Evolutionary conservation across 92 coral and sea anemone genomes (phyloP), one percentile per base, ranked within the genome.

Genomic region (Porites divaricata): DNA sequence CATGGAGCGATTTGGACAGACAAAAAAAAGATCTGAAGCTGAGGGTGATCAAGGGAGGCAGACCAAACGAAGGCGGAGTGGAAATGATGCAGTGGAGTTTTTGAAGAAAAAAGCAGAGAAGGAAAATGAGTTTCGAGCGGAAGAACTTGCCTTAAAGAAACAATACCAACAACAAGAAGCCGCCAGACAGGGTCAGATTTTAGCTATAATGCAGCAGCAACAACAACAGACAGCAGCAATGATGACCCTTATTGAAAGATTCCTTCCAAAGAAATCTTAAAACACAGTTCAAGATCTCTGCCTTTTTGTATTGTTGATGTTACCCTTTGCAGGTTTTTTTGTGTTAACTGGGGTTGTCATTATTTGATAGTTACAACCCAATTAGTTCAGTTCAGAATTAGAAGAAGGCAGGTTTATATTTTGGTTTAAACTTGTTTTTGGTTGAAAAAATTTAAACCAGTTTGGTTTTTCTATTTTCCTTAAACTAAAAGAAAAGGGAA

Each of bases 171-270:
- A 84, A 23, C 72, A 75, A 53, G 83, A 84, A 58, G 77, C 84
- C 62, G 82, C 82, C 51, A 79, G 75, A 50, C 84, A 79, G 75
- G 41, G 26, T 57, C 54, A 63, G 70, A 45, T 48, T 67, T 63
- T 79, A 66, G 75, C 84, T 8, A 77, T 84, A 76, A 13, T 84
- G 28, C 88, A 75, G 62, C 88, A 84, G 75, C 88, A 84, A 67
- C 83, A 84, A 56, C 83, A 76, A 48, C 88, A 84, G 63, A 75
- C 70, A 17, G 58, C 83, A 7, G 75, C 76, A 9, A 79, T 79
- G 84, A 79, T 79, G 57, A 5, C 84, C 16, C 75, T 67, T 64
- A 49, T 84, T 49, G 88, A 51, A 50, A 63, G 82, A 49, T 24
- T 66, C 56, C 61, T 84, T 48, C 62, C 74, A 59, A 25, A 63